Base-by-base conservation (phyloP, 2,797 vertebrate species). In the Clarias laeviceps region DNA sequence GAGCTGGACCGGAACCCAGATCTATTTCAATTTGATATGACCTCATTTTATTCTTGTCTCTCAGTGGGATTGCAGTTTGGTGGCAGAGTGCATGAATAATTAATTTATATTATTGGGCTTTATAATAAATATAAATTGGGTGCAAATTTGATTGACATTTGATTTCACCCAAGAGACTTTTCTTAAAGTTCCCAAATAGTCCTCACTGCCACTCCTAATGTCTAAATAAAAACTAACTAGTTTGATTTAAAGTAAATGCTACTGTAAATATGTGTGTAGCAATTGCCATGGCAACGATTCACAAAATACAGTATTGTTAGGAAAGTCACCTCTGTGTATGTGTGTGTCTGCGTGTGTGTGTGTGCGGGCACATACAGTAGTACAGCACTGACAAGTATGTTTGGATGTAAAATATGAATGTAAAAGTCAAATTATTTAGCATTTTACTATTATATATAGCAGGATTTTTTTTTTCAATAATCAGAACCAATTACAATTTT, bases 111-210 rank as follows among this genome's bases (percentile, higher is more conserved):
- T 73, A 82, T 82, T 72, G 22, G 3, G 56, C 29, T 72, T 40
- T 70, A 82, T 82, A 70, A 73, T 83, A 72, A 83, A 73, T 73
- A 61, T 83, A 73, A 83, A 83, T 61, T 7, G 57, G 57, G 24
- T 73, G 69, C 22, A 62, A 74, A 45, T 64, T 45, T 45, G 45
- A 66, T 4, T 29, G 4, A 65, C 18, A 20, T 68, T 68, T 68
- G 27, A 66, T 29, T 66, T 66, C 27, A 65, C 12, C 27, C 4
- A 6, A 3, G 8, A 70, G 20, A 22, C 20, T 24, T 70, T 70
- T 12, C 18, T 69, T 8, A 18, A 32, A 32, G 65, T 64, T 66
- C 14, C 5, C 17, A 32, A 7, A 29, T 68, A 65, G 27, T n/a
- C 62, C 64, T 27, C 64, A 27, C 64, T 65, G 64, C 64, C 45